phyloP scores from a whole-genome alignment of 2,888 invertebrate genomes.

The Aphodius granarius region DNA sequence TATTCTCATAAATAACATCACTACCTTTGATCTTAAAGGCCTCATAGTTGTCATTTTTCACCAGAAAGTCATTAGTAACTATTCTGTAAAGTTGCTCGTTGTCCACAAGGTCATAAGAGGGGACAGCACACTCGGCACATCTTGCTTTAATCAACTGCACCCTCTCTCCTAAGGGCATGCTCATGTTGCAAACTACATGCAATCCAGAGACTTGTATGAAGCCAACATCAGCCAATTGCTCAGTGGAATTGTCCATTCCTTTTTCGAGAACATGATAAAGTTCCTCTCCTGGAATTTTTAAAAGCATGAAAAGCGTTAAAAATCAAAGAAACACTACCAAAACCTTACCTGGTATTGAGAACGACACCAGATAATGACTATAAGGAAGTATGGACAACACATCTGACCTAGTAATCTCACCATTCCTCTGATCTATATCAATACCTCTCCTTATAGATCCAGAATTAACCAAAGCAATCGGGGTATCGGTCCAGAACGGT shows the following conservation, averaged over 20 bases:
- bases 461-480: slow-evolving; percentile 74
- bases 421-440: slow-evolving; percentile 49
- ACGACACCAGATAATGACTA: slow-evolving; percentile 66
- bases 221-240: slow-evolving; percentile 57
- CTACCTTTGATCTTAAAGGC: slow-evolving; percentile 47
- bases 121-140: slow-evolving; percentile 70
- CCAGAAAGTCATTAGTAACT: slow-evolving; percentile 66
- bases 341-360: slow-evolving; percentile 67
- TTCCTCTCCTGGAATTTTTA: not conserved
- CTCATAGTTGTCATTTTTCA: slow-evolving; percentile 76
- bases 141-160: slow-evolving; percentile 65
- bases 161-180: slow-evolving; percentile 61
- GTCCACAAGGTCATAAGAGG: slow-evolving; percentile 59
- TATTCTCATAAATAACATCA: not conserved
- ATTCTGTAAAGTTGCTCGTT: slow-evolving; percentile 62
- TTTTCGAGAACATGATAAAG: not conserved
- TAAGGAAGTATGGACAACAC: slow-evolving; percentile 77
- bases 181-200: slow-evolving; percentile 69
- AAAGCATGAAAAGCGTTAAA: no score
- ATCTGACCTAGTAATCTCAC: slow-evolving; percentile 71
- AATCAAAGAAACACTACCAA: no score
- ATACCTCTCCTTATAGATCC: slow-evolving; percentile 78
- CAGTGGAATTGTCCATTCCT: not conserved
- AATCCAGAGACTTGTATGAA: slow-evolving; percentile 86
- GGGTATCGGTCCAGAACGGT: slow-evolving; percentile 73